Evolutionary conservation across 2,888 invertebrate species (phyloP), one percentile per base, ranked within the genome.

Genomic region (Chymomyza amoena): DNA sequence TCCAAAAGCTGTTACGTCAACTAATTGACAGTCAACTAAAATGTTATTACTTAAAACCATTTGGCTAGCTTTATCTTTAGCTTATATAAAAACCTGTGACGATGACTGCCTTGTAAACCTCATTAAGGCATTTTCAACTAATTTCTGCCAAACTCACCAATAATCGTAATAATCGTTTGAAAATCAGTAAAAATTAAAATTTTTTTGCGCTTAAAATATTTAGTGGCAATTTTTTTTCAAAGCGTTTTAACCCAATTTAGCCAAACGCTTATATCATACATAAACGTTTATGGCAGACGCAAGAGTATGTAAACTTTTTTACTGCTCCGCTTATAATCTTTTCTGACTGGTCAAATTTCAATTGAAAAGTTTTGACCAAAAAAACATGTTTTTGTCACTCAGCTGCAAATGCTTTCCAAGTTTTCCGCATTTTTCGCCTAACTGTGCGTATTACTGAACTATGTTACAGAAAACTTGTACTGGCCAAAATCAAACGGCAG

Each of bases 341-440:
- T 45, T 6, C 39, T 45, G 13, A 13, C 39, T 45, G 39, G 39
- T 45, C 39, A 45, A 45, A 45, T 45, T 45, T 45, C 13, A 3
- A 45, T 9, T 36, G 9, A 6, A 36, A 36, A 36, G 36, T 9
- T 9, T 13, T 45, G 39, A 45, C 39, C 39, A 45, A 45, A 45
- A 32, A 45, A 45, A 45, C 39, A 13, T 45, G 39, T 32, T 45
- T 45, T 45, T 45, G 39, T 45, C 39, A 45, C 39, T 32, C 32
- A 32, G 4, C 9, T 13, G 10, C 39, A 45, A 45, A 45, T 45
- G 39, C 13, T 45, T 45, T 45, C 13, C 61, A 71, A 69, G 73
- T 79, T 71, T 89, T 89, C 89, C 84, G 89, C 84, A 89, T 88
- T 82, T 79, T 70, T 87, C 81, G 57, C 75, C 57, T 57, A 25